Percentiles rank a stretch among this genome's conserved stretches.
Conservation (phyloP, 2,797 vertebrate species). For the Siniperca obscura region DNA sequence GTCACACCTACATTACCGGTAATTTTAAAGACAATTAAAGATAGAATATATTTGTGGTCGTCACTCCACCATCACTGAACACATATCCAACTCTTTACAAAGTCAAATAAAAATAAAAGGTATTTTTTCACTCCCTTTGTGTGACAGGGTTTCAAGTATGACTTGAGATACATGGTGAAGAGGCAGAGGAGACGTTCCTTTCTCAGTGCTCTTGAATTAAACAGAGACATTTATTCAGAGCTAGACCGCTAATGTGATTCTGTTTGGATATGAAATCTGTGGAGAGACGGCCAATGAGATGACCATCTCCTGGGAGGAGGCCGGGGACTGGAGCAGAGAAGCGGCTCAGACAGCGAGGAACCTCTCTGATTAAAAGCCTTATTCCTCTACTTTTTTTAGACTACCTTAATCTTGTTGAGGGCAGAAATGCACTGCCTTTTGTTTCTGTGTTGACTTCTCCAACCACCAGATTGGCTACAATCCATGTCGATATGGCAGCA, state of each 20-base stretch:
- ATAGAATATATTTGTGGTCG: background rate
- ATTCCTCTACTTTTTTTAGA: slow-evolving; percentile 41
- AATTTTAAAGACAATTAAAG: background rate
- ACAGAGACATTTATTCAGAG: slow-evolving; percentile 60
- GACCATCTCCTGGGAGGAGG: slow-evolving; percentile 67
- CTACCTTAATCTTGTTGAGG: slow-evolving; percentile 46
- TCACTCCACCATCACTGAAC: background rate
- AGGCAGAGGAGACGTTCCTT: slow-evolving; percentile 27
- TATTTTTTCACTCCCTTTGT: background rate
- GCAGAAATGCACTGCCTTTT: slow-evolving; percentile 30
- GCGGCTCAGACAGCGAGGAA: slow-evolving; percentile 73
- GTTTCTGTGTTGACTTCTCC: slow-evolving; percentile 58
- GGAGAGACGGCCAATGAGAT: slow-evolving; percentile 67
- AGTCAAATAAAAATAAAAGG: background rate
- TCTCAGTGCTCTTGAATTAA: slow-evolving; percentile 52
- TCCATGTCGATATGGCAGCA: slow-evolving; percentile 36
- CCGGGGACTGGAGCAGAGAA: slow-evolving; percentile 44
- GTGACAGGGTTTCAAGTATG: slow-evolving; percentile 23
- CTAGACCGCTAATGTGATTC: slow-evolving; percentile 61
- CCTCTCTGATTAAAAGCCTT: slow-evolving; percentile 71
- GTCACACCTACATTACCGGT: slow-evolving; percentile 1
- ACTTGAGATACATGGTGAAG: slow-evolving; percentile 18
- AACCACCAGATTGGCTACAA: slow-evolving; percentile 46
- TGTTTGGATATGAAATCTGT: slow-evolving; percentile 73
- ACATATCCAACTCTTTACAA: background rate